Evolutionary conservation across 2,888 invertebrate species (phyloP), one percentile per base, ranked within the genome.

Genomic region (Xestia sexstrigata): DNA sequence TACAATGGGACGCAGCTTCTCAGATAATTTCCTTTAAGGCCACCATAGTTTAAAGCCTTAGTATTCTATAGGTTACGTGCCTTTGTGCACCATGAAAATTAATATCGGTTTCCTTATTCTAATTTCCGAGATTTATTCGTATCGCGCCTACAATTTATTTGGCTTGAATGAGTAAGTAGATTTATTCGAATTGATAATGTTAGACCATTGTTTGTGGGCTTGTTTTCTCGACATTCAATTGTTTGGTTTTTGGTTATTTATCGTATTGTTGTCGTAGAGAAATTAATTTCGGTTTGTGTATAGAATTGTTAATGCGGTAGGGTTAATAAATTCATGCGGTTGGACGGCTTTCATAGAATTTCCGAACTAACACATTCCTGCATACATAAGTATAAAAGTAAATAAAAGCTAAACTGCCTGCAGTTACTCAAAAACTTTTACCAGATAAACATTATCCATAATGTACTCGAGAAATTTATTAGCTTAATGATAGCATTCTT

Each of bases 31-130:
- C 89, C 87, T 90, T 86, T 87, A 79, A 82, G 91, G 91, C 92
- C 90, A 91, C 91, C 90, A 52, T 93, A 94, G 93, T 94, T 91
- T 90, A 90, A 78, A 79, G 73, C 87, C 83, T 93, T 92, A 91
- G 91, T 92, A 92, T 93, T 91, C 93, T 87, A 90, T 83, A 83
- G 87, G 89, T 69, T 58, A 63, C 76, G 45, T 79, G 62, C 63
- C 69, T 92, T 92, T 91, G 91, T 91, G 92, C 93, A 92, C 91
- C 92, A 94, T 92, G 90, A 92, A 93, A 94, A 94, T 93, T 82
- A 92, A 92, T 92, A 93, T 88, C 87, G 78, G 90, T 92, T 93
- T 92, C 92, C 93, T 91, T 90, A 91, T 93, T 91, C 85, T 89
- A 90, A 93, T 93, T 92, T 89, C 87, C 81, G 69, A 84, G 84